Evolutionary conservation across 2,113 vertebrate genomes (phyloP), one percentile per base, ranked within the genome.

Genomic region (Aphyosemion australe): DNA sequence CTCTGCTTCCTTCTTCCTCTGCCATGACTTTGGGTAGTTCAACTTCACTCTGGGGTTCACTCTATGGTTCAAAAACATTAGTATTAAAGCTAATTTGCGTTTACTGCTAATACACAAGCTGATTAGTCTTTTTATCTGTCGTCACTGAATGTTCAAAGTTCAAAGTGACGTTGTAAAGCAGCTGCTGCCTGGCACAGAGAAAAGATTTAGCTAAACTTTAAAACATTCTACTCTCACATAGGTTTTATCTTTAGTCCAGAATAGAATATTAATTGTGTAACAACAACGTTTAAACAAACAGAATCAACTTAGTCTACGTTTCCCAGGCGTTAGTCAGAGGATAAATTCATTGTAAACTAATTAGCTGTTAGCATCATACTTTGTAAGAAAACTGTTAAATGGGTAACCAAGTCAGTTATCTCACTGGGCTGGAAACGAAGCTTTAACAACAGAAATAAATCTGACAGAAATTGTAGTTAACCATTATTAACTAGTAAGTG

Each of bases 21-120:
- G 52, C 76, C 84, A 84, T 85, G 34, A 52, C 46, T 76, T 41
- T 11, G 4, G 6, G 31, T 32, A 7, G 42, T 13, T 14, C 3
- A 12, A 53, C 49, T 53, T 68, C 32, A 65, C 54, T 74, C 34
- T 20, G 3, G 12, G 54, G 16, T 47, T 32, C 16, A 37, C 39
- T 52, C 49, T 49, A 48, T 12, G 19, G 12, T 41, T 41, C 19
- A 16, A 8, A 39, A 69, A 55, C 1, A 21, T 45, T 12, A 32
- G 1, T 31, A 8, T 12, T 18, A 16, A 12, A 37, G 0, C 14
- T 16, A 13, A 18, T 19, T 0, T 3, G 16, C 18, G 8, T 51
- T 41, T 13, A 10, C 41, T 18, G 2, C 1, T 0, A 37, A 56
- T 5, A 8, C 37, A 21, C 19, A 1, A 15, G n/a, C 4, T 15